Evolutionary conservation across 2,113 vertebrate genomes (phyloP).

Genomic region (Gorilla gorilla): DNA sequence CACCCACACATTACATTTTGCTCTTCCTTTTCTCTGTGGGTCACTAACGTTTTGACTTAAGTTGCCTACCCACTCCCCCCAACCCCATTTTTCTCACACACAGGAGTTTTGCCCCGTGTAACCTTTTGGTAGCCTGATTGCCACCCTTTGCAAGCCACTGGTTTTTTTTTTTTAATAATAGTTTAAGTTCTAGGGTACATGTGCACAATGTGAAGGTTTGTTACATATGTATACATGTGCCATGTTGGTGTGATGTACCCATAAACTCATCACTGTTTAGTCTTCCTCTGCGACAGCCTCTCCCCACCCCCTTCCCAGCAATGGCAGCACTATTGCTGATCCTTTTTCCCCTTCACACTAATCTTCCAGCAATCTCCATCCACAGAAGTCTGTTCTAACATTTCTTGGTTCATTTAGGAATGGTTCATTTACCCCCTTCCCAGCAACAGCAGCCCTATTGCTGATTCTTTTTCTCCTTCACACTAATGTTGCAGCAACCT

Average conservation of each 20-base stretch:
- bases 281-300: neutral
- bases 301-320: neutral
- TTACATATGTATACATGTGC: no score
- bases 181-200: no score
- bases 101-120: neutral
- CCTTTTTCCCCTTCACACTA: neutral
- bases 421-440: neutral
- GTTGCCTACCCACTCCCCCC: neutral
- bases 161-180: no score
- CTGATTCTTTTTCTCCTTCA: neutral
- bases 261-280: neutral
- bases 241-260: no score
- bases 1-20: neutral
- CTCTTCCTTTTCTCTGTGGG: neutral
- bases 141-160: neutral
- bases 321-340: fast-evolving
- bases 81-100: neutral
- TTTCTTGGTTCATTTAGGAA: neutral
- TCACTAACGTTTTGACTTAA: neutral
- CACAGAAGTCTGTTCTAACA: neutral
- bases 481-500: neutral
- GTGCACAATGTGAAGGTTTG: no score
- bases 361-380: neutral
- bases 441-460: neutral
- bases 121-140: neutral